Percentiles rank a stretch among this genome's conserved stretches.
Conservation (phyloP, 2,888 invertebrate species). For the Mesoligia furuncula region DNA sequence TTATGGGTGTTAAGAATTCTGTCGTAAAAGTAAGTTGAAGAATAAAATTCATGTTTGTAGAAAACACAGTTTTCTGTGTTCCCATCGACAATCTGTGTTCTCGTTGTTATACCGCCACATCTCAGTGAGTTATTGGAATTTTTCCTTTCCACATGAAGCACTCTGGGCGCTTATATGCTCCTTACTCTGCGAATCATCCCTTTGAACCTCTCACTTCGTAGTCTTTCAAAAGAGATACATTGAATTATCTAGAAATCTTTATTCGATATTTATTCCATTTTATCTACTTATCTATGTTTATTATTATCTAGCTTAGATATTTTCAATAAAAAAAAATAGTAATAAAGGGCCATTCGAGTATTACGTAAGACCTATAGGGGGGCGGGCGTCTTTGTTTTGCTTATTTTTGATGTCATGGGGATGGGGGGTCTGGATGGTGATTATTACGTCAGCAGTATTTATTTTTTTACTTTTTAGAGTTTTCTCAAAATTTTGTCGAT, state of each 20-base stretch:
- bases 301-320: background rate
- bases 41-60: background rate
- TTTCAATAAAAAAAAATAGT: background rate
- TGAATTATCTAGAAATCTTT: conserved; percentile 7
- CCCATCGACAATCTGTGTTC: conserved; percentile 14
- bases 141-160: conserved; percentile 21
- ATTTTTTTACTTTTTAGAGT: too few species aligned
- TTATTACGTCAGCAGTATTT: too few species aligned
- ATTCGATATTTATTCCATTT: background rate
- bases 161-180: conserved; percentile 7
- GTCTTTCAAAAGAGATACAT: conserved; percentile 1
- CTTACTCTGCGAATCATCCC: conserved; percentile 4
- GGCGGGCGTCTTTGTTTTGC: too few species aligned
- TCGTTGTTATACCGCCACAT: conserved; percentile 3
- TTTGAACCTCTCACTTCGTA: background rate
- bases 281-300: background rate
- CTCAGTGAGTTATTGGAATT: conserved; percentile 5
- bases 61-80: conserved; percentile 3
- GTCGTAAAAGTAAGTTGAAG: background rate
- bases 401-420: too few species aligned
- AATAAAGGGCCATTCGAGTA: background rate
- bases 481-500: too few species aligned
- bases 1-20: conserved; percentile 6
- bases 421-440: too few species aligned
- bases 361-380: too few species aligned